Evolutionary conservation across 1,140 invertebrate species (phyloP).

Genomic region (Spodoptera litura): DNA sequence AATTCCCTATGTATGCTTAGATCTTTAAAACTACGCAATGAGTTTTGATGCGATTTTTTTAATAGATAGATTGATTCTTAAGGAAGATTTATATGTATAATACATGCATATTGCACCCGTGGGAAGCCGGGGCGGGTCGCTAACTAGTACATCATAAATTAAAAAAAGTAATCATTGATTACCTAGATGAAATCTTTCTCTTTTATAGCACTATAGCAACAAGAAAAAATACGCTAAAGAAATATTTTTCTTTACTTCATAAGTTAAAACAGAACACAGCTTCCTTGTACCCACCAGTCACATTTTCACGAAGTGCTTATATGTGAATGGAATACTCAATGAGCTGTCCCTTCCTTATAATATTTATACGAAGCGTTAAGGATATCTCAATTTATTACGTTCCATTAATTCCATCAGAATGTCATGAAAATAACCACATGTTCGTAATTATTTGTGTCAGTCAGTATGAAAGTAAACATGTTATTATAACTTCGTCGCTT

Average conservation of each 20-base stretch:
- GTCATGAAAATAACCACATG: conserved; percentile 36
- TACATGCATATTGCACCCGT: too few species aligned
- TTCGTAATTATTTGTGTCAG: conserved; percentile 12
- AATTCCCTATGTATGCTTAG: too few species aligned
- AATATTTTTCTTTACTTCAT: conserved; percentile 33
- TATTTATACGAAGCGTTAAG: conserved; percentile 65
- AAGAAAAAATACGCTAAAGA: conserved; percentile 10
- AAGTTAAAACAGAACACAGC: conserved; percentile 45
- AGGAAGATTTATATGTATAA: too few species aligned
- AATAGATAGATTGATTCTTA: too few species aligned
- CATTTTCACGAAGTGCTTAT: conserved; percentile 69
- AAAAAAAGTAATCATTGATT: neutral
- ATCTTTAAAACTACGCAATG: too few species aligned
- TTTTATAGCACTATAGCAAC: too few species aligned
- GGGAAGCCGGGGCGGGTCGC: too few species aligned
- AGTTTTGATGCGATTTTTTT: too few species aligned
- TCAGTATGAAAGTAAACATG: neutral
- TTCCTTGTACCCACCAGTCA: conserved; percentile 54
- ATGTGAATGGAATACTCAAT: conserved; percentile 72
- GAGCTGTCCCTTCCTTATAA: conserved; percentile 62
- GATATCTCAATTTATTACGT: conserved; percentile 70
- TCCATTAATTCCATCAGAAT: conserved; percentile 55
- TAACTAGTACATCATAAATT: neutral
- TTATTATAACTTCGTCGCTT: conserved; percentile 15
- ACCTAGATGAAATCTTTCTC: neutral